Conservation (phyloP, 2,113 vertebrate genomes). For the Ondatra zibethicus region DNA sequence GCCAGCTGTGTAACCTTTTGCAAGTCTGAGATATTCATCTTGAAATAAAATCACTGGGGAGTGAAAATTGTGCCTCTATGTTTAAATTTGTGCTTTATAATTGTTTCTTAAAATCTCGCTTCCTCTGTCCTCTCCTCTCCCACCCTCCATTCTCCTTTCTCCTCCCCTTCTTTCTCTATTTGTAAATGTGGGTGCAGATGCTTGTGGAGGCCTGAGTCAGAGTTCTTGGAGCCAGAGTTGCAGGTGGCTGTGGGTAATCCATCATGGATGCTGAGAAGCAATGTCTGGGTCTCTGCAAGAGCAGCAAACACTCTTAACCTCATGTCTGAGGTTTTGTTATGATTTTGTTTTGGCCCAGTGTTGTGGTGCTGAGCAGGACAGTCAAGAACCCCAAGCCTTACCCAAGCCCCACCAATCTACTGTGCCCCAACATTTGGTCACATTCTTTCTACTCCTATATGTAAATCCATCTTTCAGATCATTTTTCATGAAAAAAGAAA, state of each 20-base stretch:
- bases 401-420: not conserved
- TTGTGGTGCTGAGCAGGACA: not conserved
- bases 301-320: not conserved
- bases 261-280: not conserved
- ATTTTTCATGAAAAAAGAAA: not conserved
- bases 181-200: not conserved
- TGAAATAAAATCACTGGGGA: slow-evolving; percentile 68
- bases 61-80: not conserved
- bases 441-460: not conserved
- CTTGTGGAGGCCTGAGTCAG: no score
- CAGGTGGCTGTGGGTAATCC: not conserved
- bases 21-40: not conserved
- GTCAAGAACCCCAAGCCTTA: not conserved
- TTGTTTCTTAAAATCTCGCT: not conserved
- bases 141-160: no score
- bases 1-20: not conserved
- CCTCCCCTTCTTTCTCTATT: not conserved
- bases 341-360: not conserved
- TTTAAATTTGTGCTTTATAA: not conserved
- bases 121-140: accelerated
- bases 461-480: not conserved
- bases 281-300: not conserved
- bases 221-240: not conserved
- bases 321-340: not conserved
- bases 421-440: no score